phyloP scores from a whole-genome alignment of 1,140 invertebrate species.

The Caligus rogercresseyi region DNA sequence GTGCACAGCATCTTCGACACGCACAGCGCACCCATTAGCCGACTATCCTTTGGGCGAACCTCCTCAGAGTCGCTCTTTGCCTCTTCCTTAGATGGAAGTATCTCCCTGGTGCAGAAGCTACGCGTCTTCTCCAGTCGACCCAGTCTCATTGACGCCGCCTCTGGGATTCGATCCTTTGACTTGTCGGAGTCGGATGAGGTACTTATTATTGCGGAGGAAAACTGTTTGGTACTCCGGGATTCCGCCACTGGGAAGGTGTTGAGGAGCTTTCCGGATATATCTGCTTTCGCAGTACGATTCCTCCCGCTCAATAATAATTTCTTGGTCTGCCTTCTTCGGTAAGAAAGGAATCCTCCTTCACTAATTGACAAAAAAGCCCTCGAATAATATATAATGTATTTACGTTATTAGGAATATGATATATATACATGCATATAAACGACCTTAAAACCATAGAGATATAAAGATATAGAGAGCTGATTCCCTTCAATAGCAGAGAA shows the following conservation, averaged over 20 bases:
- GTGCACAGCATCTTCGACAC: constrained; percentile 29
- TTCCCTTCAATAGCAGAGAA: too few species aligned
- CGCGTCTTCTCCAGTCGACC: constrained; percentile 47
- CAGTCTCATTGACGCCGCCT: neutral
- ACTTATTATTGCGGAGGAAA: constrained; percentile 55
- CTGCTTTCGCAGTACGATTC: constrained; percentile 52
- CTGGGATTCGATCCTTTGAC: constrained; percentile 63
- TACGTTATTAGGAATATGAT: too few species aligned
- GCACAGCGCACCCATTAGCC: constrained; percentile 55
- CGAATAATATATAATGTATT: too few species aligned
- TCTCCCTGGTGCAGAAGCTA: constrained; percentile 51
- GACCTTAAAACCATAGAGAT: too few species aligned
- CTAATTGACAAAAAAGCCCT: too few species aligned
- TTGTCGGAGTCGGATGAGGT: constrained; percentile 74
- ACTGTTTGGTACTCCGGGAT: constrained; percentile 55
- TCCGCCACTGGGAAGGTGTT: constrained; percentile 41
- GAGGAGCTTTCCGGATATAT: constrained; percentile 40
- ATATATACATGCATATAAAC: too few species aligned
- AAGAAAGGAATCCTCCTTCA: too few species aligned
- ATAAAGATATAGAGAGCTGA: too few species aligned
- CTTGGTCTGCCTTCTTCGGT: constrained; percentile 34
- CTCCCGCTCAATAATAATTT: constrained; percentile 75
- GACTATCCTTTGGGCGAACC: constrained; percentile 72
- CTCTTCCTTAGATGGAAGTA: constrained; percentile 59
- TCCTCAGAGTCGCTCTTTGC: constrained; percentile 59